Conservation (phyloP, 2,797 vertebrate species). For the Microctenopoma lineatum region DNA sequence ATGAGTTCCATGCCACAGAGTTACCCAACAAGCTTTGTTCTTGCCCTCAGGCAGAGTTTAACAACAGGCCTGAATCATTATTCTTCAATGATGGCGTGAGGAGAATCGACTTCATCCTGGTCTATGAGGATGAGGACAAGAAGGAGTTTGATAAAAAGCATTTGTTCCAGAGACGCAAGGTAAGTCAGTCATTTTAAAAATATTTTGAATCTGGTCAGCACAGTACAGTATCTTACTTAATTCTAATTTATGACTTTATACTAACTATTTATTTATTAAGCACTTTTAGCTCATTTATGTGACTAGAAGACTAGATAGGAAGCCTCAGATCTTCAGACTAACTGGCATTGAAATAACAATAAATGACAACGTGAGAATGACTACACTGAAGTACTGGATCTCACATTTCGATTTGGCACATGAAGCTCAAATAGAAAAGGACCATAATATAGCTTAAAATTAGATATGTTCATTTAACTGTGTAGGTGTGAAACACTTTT, state of each 20-base stretch:
- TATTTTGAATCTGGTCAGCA: too few species aligned
- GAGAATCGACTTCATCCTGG: conserved; percentile 92
- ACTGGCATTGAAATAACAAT: neutral
- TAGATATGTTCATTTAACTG: neutral
- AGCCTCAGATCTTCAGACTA: too few species aligned
- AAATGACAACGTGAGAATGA: neutral
- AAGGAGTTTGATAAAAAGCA: conserved; percentile 87
- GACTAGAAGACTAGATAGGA: too few species aligned
- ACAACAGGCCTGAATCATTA: conserved; percentile 87
- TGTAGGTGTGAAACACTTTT: neutral
- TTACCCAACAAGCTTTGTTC: conserved; percentile 45
- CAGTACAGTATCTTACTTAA: too few species aligned
- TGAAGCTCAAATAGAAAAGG: too few species aligned
- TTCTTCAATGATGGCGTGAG: conserved; percentile 92
- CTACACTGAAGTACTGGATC: neutral
- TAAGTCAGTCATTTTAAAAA: conserved; percentile 54
- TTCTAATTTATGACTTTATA: too few species aligned
- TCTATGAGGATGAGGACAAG: conserved; percentile 91
- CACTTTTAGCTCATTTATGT: too few species aligned
- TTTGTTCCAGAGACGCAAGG: conserved; percentile 82
- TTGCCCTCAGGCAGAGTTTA: conserved; percentile 88
- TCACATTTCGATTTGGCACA: neutral
- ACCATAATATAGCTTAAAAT: neutral
- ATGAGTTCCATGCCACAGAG: conserved; percentile 37
- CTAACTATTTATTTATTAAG: too few species aligned